Evolutionary conservation across 2,888 invertebrate genomes (phyloP).

Genomic region (Falcaria lacertinaria): DNA sequence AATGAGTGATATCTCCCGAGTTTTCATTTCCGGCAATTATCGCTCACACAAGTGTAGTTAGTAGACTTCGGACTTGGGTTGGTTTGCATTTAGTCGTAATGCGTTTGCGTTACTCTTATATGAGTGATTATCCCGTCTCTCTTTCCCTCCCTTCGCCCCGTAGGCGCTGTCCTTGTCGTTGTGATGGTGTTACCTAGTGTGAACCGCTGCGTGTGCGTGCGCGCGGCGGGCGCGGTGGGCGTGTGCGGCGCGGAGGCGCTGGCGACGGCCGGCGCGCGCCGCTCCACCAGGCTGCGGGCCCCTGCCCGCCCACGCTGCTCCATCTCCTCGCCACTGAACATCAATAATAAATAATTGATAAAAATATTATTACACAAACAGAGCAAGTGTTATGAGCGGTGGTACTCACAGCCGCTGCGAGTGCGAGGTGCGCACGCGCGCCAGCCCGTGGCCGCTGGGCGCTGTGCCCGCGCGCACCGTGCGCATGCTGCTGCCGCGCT

Average conservation of each 20-base stretch:
- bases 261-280: slow-evolving; percentile 27
- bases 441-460: slow-evolving; percentile 39
- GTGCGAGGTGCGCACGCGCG: slow-evolving; percentile 31
- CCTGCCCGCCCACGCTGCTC: slow-evolving; percentile 47
- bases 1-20: too few relatives aligned
- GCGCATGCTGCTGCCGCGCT: slow-evolving; percentile 32
- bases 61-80: too few relatives aligned
- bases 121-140: too few relatives aligned
- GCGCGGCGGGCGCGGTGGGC: slow-evolving; percentile 43
- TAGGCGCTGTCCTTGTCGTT: too few relatives aligned
- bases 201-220: slow-evolving; percentile 16
- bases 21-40: too few relatives aligned
- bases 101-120: too few relatives aligned
- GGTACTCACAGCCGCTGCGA: slow-evolving; percentile 32
- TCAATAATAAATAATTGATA: too few relatives aligned
- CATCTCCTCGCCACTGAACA: slow-evolving; percentile 29
- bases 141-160: too few relatives aligned
- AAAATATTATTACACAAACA: slow-evolving; percentile 9
- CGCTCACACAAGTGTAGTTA: too few relatives aligned
- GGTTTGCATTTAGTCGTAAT: too few relatives aligned
- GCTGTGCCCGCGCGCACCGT: slow-evolving; percentile 34
- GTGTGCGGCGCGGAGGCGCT: slow-evolving; percentile 69
- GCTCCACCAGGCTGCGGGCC: slow-evolving; percentile 59
- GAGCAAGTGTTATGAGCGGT: too few relatives aligned
- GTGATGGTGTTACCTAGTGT: slow-evolving; percentile 46